Evolutionary conservation across 2,113 vertebrate genomes (phyloP).

Genomic region (Poeciliopsis prolifica): DNA sequence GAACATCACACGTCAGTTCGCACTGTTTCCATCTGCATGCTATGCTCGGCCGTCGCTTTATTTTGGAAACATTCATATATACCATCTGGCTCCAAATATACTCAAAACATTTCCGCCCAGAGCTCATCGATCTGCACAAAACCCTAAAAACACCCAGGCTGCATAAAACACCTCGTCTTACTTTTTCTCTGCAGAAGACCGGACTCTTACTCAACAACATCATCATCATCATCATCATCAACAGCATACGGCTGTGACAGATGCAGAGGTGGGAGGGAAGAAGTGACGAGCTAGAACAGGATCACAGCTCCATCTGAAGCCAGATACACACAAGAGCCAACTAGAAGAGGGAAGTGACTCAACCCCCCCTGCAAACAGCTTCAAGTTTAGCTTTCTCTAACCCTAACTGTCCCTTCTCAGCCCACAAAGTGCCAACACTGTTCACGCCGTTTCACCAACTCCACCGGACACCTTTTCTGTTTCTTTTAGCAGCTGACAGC

Average conservation of each 20-base stretch:
- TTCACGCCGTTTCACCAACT: background rate
- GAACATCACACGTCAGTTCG: background rate
- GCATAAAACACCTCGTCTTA: background rate
- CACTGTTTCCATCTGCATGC: background rate
- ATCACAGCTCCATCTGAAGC: constrained; percentile 53
- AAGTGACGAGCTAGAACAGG: constrained; percentile 65
- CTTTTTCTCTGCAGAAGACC: background rate
- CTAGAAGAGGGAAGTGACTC: constrained; percentile 62
- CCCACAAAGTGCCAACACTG: constrained; percentile 20
- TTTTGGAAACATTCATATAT: background rate
- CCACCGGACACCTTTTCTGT: constrained; percentile 17
- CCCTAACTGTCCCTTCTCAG: constrained; percentile 22
- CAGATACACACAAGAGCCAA: constrained; percentile 27
- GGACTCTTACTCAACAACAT: constrained; percentile 57
- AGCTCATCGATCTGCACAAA: background rate
- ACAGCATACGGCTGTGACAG: constrained; percentile 48
- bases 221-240: constrained; percentile 50
- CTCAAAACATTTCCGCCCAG: no score
- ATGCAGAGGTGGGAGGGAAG: constrained; percentile 72
- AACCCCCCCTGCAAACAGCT: constrained; percentile 35
- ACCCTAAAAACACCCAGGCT: no score
- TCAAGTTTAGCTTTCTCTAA: constrained; percentile 46
- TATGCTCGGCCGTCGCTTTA: background rate
- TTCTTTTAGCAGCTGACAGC: background rate
- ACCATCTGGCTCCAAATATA: background rate